Percentiles rank a stretch among this genome's conserved stretches.
phyloP scores from a whole-genome alignment of 2,113 vertebrate genomes.

The Shinisaurus crocodilurus region DNA sequence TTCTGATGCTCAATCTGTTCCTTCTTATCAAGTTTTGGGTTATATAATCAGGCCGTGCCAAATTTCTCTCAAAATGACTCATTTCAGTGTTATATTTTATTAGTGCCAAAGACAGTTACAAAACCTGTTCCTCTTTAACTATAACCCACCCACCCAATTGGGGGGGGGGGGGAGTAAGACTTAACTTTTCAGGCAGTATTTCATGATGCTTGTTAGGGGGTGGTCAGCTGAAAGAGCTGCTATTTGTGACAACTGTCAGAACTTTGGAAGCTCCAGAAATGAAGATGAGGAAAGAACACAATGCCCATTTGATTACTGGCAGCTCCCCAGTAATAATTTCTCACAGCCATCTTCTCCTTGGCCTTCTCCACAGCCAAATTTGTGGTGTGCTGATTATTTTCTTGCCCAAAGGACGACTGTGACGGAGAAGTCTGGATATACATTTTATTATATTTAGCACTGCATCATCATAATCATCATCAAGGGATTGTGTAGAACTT shows the following conservation, averaged over 20 bases:
- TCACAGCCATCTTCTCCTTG: background rate
- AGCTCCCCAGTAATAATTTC: accelerated
- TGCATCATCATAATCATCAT: too few species aligned
- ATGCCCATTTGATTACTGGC: background rate
- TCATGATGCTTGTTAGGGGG: background rate
- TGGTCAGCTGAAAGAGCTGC: background rate
- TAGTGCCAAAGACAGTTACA: background rate
- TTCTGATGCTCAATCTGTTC: constrained; percentile 14
- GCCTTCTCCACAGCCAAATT: background rate
- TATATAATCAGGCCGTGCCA: constrained; percentile 15
- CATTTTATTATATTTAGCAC: constrained; percentile 30
- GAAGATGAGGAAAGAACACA: constrained; percentile 2
- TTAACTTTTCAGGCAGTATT: background rate
- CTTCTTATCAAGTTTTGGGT: constrained; percentile 17
- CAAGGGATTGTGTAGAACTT: constrained; percentile 20
- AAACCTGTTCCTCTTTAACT: background rate
- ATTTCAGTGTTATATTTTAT: constrained; percentile 32
- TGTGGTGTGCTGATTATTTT: background rate
- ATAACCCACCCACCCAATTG: background rate
- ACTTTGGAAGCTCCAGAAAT: constrained; percentile 10
- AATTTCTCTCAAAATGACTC: constrained; percentile 22
- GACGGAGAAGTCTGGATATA: constrained; percentile 18
- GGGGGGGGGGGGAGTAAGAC: background rate
- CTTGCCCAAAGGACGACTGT: background rate
- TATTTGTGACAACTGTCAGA: background rate